Evolutionary conservation across 2,113 vertebrate genomes (phyloP), one percentile per base, ranked within the genome.

Genomic region (Tichodroma muraria): DNA sequence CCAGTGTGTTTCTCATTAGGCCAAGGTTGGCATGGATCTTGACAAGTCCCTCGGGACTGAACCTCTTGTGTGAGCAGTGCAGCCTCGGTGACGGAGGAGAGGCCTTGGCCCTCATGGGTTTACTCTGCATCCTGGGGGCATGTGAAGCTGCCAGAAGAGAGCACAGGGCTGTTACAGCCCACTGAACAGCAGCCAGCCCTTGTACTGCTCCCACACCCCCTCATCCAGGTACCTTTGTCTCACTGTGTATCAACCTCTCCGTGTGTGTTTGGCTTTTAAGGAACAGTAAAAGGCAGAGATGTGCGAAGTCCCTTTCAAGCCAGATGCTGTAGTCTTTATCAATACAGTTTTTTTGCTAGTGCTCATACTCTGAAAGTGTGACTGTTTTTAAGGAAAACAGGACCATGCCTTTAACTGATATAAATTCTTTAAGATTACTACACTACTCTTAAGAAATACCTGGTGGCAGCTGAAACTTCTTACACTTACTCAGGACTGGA

Each of bases 141-240:
- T 0, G 0, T 11, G 33, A 1, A 23, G 45, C 18, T 71, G 38
- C 12, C 24, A n/a, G 9, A 57, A 13, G 14, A 35, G 21, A 10
- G n/a, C 3, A 13, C 47, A 59, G 33, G 6, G 15, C 5, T 57
- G 31, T 7, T 16, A 5, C 13, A 70, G 22, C 16, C 15, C 22
- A 2, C 10, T 19, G 25, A 63, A 7, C 20, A 38, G 15, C 40
- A 23, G 8, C 22, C 44, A 17, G 27, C 0, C 0, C 25, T 52
- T 35, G 31, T 53, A 15, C 15, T 61, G 24, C 33, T 70, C 27
- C 53, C 59, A 21, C 22, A 7, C 11, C 27, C 30, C 3, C 27
- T 64, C 11, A 14, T 27, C 30, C 13, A 18, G 40, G 14, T 53
- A 19, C 11, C n/a, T 71, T 13, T 24, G 23, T 13, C 12, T 63